phyloP scores from a whole-genome alignment of 2,888 invertebrate genomes.

The Marronus borbonicus region DNA sequence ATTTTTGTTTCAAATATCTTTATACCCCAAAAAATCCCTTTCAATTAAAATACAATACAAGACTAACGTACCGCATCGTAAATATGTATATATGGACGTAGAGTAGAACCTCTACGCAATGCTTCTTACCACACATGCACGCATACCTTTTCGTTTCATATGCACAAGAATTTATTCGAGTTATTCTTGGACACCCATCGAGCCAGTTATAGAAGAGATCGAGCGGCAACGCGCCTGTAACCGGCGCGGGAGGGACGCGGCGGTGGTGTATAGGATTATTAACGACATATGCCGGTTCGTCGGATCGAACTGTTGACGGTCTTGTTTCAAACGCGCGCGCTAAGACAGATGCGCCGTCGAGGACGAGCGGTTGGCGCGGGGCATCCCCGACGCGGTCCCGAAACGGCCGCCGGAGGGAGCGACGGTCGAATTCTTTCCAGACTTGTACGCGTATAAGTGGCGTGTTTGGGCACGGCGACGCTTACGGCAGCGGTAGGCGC shows the following conservation, averaged over 20 bases:
- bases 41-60: too few species aligned
- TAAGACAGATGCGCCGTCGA: constrained; percentile 12
- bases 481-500: constrained; percentile 51
- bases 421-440: too few species aligned
- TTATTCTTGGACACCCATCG: constrained; percentile 10
- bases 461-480: constrained; percentile 23
- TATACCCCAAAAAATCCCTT: too few species aligned
- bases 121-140: not conserved
- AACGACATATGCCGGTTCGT: constrained; percentile 25
- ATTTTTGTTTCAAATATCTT: too few species aligned
- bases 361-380: not conserved
- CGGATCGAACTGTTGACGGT: constrained; percentile 32
- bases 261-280: not conserved
- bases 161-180: constrained; percentile 22
- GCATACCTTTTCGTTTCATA: constrained; percentile 7
- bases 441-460: too few species aligned
- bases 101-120: too few species aligned
- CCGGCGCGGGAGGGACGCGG: not conserved
- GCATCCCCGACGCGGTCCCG: too few species aligned
- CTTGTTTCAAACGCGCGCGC: constrained; percentile 15
- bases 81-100: too few species aligned
- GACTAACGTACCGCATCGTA: too few species aligned
- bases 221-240: not conserved
- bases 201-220: constrained; percentile 4
- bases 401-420: too few species aligned